Evolutionary conservation across 2,113 vertebrate genomes (phyloP).

Genomic region (Lanius collurio): DNA sequence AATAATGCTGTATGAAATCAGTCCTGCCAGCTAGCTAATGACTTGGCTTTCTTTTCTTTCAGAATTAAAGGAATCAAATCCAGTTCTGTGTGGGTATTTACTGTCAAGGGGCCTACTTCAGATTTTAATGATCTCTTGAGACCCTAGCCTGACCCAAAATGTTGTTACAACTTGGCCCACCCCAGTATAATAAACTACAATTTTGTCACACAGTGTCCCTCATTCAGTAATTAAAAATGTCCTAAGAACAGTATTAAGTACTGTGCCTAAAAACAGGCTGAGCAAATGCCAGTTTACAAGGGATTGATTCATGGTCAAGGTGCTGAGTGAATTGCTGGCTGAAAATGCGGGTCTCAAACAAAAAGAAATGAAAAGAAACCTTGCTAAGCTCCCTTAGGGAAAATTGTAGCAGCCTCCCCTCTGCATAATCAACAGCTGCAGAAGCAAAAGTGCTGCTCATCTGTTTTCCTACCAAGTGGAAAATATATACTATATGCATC

Average conservation of each 20-base stretch:
- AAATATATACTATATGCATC: background rate
- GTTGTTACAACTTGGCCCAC: conserved; percentile 27
- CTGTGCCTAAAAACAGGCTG: background rate
- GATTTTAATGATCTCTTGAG: conserved; percentile 52
- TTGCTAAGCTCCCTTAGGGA: background rate
- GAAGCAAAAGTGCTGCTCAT: background rate
- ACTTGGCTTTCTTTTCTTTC: conserved; percentile 20
- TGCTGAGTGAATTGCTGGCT: conserved; percentile 36
- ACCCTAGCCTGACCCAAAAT: conserved; percentile 29
- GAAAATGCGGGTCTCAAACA: background rate
- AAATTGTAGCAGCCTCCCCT: background rate
- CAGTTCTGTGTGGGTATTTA: conserved; percentile 4
- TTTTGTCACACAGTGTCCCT: background rate
- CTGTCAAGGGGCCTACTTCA: conserved; percentile 35
- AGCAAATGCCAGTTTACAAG: conserved; percentile 2
- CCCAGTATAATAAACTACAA: conserved; percentile 5
- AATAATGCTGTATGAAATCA: background rate
- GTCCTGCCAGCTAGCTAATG: background rate
- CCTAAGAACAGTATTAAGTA: conserved; percentile 7
- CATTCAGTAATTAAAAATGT: conserved; percentile 32
- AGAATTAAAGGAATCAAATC: background rate
- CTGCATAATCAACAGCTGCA: conserved; percentile 11
- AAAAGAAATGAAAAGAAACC: background rate
- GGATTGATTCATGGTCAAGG: conserved; percentile 24
- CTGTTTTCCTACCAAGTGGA: conserved; percentile 24